phyloP scores from a whole-genome alignment of 2,113 vertebrate genomes.

The Heterochromis multidens region DNA sequence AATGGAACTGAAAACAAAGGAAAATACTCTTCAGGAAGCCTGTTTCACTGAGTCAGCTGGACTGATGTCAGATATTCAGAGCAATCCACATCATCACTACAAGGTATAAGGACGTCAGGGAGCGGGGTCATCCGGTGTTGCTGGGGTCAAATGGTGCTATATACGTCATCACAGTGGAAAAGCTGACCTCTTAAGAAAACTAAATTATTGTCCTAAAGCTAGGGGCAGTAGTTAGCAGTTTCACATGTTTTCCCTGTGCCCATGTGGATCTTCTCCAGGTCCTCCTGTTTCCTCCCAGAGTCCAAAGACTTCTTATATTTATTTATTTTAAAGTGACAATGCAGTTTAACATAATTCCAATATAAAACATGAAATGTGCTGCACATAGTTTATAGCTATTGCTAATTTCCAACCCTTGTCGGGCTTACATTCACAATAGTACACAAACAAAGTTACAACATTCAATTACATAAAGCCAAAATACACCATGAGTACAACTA shows the following conservation, averaged over 20 bases:
- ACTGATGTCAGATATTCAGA: background rate
- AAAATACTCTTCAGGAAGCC: slow-evolving; percentile 29
- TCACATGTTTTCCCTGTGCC: background rate
- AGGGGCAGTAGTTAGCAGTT: background rate
- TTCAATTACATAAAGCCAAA: too few species aligned
- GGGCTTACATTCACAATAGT: too few species aligned
- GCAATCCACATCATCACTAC: background rate
- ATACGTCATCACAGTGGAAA: background rate
- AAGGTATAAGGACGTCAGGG: background rate
- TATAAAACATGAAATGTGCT: too few species aligned
- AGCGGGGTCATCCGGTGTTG: background rate
- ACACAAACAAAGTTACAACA: too few species aligned
- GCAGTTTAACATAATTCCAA: too few species aligned
- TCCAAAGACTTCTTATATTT: rapidly evolving
- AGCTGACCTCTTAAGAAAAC: background rate
- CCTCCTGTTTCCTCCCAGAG: background rate
- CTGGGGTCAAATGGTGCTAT: background rate
- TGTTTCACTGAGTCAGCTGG: slow-evolving; percentile 11
- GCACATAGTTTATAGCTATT: too few species aligned
- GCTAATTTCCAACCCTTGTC: too few species aligned
- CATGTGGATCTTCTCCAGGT: background rate
- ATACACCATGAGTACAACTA: too few species aligned
- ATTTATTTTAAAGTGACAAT: too few species aligned
- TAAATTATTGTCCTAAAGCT: background rate
- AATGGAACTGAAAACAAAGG: slow-evolving; percentile 31